A percentile compares a stretch with the other conserved stretches of the same genome.
These are phyloP conservation scores for Sminthurinus aureus DNA, from an alignment of 2,888 invertebrate species.

Conservation along the genomic window DNA sequence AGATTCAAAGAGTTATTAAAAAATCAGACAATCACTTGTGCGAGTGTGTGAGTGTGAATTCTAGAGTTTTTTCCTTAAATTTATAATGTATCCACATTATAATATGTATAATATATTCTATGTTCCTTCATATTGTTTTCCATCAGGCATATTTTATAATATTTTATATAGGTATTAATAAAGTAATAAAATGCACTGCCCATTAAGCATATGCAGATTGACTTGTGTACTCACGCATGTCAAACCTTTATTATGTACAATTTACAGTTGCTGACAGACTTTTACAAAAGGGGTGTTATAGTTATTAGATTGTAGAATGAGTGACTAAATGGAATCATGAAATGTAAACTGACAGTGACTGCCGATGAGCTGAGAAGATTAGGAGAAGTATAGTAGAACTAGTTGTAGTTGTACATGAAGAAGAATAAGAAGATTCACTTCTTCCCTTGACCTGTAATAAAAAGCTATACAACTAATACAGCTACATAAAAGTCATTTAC, in stretches of 20 bases:
- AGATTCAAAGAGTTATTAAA: too few species aligned
- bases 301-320: neutral
- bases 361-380: neutral
- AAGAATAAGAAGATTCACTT: slow-evolving; percentile 9
- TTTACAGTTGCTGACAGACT: neutral
- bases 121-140: neutral
- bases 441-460: slow-evolving; percentile 12
- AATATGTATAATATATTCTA: too few species aligned
- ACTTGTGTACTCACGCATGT: neutral
- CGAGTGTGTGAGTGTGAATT: neutral
- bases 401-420: neutral
- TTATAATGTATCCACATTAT: too few species aligned
- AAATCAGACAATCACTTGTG: too few species aligned
- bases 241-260: neutral
- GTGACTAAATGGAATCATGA: neutral
- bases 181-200: neutral
- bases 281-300: neutral
- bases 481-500: slow-evolving; percentile 7
- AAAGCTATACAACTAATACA: neutral
- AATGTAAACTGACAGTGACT: neutral
- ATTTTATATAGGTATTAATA: neutral
- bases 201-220: neutral
- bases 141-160: neutral
- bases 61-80: neutral
- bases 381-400: too few species aligned